phyloP scores from a whole-genome alignment of 1,140 invertebrate genomes.

The Tachypleus tridentatus region DNA sequence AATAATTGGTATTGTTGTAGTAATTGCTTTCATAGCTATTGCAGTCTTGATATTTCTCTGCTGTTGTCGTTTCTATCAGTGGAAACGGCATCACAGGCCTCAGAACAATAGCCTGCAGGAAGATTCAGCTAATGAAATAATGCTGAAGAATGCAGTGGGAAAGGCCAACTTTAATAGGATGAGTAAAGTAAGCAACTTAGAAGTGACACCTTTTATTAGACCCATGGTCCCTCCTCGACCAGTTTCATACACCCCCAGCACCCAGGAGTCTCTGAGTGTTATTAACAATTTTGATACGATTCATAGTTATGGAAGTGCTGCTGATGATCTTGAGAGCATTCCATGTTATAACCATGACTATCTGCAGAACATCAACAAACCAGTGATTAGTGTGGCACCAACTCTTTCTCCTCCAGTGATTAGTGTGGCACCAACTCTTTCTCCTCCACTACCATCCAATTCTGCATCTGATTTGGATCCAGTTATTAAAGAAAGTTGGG shows the following conservation, averaged over 20 bases:
- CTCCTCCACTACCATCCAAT: constrained; percentile 37
- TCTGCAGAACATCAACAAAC: constrained; percentile 37
- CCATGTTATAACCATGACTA: constrained; percentile 42
- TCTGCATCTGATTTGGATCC: constrained; percentile 44
- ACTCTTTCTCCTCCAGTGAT: no score
- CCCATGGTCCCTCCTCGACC: constrained; percentile 56
- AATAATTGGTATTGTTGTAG: constrained; percentile 48
- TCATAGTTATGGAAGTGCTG: constrained; percentile 81
- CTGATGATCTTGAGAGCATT: constrained; percentile 79
- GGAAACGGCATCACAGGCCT: constrained; percentile 29
- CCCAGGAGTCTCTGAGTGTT: constrained; percentile 47
- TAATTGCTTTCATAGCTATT: constrained; percentile 41
- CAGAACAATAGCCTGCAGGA: constrained; percentile 43
- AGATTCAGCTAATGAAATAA: constrained; percentile 33
- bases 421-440: constrained; percentile 33
- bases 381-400: constrained; percentile 13
- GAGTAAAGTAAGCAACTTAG: constrained; percentile 72
- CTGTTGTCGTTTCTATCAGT: constrained; percentile 27
- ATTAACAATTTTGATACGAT: constrained; percentile 83
- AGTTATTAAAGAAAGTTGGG: constrained; percentile 59
- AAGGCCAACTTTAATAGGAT: constrained; percentile 18
- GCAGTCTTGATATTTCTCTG: constrained; percentile 33
- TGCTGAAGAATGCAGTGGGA: constrained; percentile 35
- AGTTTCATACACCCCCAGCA: constrained; percentile 68
- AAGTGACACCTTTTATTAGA: constrained; percentile 37